A percentile compares a stretch with the other conserved stretches of the same genome.
Conservation (phyloP, 2,113 vertebrate species). For the Hipposideros armiger region DNA sequence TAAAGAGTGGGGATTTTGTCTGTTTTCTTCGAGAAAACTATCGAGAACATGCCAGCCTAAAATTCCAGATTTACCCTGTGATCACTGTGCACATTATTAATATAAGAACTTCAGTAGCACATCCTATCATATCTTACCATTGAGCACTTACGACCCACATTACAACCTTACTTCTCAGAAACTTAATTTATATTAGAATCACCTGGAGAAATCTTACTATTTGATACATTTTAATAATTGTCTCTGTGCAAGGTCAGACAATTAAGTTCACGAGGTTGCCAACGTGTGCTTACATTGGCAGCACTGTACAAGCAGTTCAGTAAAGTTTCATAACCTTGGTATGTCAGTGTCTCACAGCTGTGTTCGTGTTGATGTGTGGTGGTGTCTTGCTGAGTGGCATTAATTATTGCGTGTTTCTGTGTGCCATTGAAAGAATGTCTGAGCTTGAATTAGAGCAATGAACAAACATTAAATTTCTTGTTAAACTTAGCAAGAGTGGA, state of each 20-base stretch:
- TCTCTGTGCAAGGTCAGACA: background rate
- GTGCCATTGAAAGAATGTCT: no score
- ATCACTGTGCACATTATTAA: background rate
- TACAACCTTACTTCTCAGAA: background rate
- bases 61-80: background rate
- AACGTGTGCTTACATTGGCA: no score
- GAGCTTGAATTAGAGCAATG: no score
- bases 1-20: background rate
- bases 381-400: no score
- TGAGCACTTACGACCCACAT: slow-evolving; percentile 12
- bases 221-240: background rate
- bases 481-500: no score
- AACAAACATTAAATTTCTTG: no score
- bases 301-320: no score
- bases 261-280: no score
- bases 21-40: background rate
- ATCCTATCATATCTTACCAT: background rate
- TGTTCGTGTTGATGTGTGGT: no score
- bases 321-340: no score
- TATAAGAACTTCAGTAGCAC: background rate
- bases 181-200: background rate
- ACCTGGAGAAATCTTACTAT: background rate
- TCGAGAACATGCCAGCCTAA: background rate
- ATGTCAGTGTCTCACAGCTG: no score
- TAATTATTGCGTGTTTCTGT: no score